Percentiles rank a stretch among this genome's conserved stretches.
Evolutionary conservation across 1,140 invertebrate genomes (phyloP).

Genomic region (Microplitis mediator): DNA sequence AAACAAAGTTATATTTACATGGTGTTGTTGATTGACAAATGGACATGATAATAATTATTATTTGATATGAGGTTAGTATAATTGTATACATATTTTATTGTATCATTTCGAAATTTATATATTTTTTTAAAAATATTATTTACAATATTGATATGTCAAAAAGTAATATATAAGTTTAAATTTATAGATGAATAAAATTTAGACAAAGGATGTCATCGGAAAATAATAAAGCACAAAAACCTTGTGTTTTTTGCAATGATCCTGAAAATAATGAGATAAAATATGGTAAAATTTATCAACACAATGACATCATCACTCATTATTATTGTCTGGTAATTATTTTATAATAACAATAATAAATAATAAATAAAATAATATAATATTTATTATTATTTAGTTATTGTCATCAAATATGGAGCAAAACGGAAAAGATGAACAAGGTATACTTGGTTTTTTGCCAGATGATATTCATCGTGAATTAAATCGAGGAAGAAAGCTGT

Average conservation of each 20-base stretch:
- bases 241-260: conserved; percentile 57
- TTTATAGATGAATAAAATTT: background rate
- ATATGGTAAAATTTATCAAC: conserved; percentile 63
- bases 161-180: background rate
- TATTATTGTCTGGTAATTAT: conserved; percentile 65
- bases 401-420: conserved; percentile 70
- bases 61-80: no score
- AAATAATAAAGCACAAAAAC: background rate
- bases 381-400: conserved; percentile 46
- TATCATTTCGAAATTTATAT: no score
- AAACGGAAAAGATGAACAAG: conserved; percentile 65
- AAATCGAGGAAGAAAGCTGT: conserved; percentile 63
- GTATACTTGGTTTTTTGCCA: conserved; percentile 69
- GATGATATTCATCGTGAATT: conserved; percentile 68
- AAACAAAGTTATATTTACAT: no score
- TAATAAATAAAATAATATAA: background rate
- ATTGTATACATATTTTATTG: no score
- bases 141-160: no score
- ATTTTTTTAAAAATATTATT: no score
- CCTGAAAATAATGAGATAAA: conserved; percentile 59
- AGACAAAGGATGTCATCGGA: background rate
- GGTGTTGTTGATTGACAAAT: no score
- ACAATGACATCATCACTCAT: conserved; percentile 60
- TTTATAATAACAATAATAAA: background rate
- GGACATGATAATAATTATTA: no score